Evolutionary conservation across 2,797 vertebrate genomes (phyloP), one percentile per base, ranked within the genome.

Genomic region (Meriones psammophilus): DNA sequence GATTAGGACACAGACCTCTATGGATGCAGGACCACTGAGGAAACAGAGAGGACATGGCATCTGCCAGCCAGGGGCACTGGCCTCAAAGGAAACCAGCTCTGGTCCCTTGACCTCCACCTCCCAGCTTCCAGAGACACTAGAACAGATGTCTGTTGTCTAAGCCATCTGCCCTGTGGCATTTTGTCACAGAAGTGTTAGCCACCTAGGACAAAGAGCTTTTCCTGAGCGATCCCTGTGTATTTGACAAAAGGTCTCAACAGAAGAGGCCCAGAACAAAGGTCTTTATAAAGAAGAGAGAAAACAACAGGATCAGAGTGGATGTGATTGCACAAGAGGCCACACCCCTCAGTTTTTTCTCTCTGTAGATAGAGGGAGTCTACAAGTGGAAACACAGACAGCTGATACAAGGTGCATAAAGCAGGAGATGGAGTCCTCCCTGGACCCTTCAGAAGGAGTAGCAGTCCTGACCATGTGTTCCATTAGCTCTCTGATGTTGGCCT

Each of bases 381-480:
- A 17, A 8, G 36, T 14, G 50, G 80, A 46, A 56, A 56, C 3
- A 20, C 1, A 30, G 5, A 54, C 1, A 17, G 3, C 50, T 3
- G 30, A 42, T 56, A 33, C 69, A 77, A 50, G 26, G 22, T 56
- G 8, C 36, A 68, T 60, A 54, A 10, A 80, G 33, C 36, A 33
- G 50, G 20, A 30, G 22, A 17, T 10, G 1, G 26, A 8, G 64
- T 54, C 33, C 20, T n/a, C 15, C 22, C 62, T 13, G 4, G 24
- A 24, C 46, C 22, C 4, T 56, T 2, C 4, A 54, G 36, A 71
- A 15, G 14, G 18, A 64, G 36, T 0, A 12, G 0, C 1, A 8
- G 0, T 30, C 46, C 39, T 30, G 0, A 62, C 14, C 1, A 33
- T 10, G 12, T 18, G 15, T 77, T 66, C 54, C 28, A 76, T 50